These are phyloP conservation scores for Umimayanthus chanpuru DNA, from an alignment of 92 coral and sea anemone genomes.

Conservation along the genomic window DNA sequence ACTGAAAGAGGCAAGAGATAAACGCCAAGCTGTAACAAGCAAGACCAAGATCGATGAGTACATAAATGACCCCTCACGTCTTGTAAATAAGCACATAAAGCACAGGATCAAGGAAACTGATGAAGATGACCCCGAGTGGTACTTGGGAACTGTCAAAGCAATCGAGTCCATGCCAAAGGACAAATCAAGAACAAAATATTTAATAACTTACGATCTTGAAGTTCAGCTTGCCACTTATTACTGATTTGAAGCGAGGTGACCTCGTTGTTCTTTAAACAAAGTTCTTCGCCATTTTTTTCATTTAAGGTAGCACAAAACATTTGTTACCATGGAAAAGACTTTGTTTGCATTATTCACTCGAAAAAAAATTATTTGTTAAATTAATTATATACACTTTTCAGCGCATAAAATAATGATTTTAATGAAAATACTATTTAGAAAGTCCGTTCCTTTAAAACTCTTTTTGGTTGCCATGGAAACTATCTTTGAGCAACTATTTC, in stretches of 20 bases:
- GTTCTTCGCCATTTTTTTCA: background rate
- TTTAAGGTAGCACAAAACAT: too few species aligned
- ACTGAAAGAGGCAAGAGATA: slow-evolving; percentile 5
- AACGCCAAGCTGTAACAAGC: slow-evolving; percentile 6
- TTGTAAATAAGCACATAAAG: slow-evolving; percentile 1
- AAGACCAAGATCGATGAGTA: background rate
- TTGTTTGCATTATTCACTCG: too few species aligned
- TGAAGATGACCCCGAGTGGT: slow-evolving; percentile 7
- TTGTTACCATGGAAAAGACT: too few species aligned
- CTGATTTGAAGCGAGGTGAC: slow-evolving; percentile 8
- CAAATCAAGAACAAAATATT: background rate
- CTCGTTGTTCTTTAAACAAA: background rate
- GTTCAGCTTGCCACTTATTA: background rate
- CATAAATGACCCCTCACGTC: background rate
- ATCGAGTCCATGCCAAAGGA: background rate
- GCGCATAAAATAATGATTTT: too few species aligned
- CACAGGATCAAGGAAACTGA: slow-evolving; percentile 23
- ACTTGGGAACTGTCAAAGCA: slow-evolving; percentile 16
- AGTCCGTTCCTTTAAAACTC: too few species aligned
- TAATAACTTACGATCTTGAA: background rate
- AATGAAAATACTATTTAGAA: too few species aligned
- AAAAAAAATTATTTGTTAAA: too few species aligned
- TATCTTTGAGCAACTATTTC: too few species aligned
- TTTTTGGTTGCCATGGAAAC: too few species aligned
- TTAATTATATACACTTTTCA: too few species aligned